Base-by-base conservation (phyloP, 2,888 invertebrate species). In the Cynaeus angustus region DNA sequence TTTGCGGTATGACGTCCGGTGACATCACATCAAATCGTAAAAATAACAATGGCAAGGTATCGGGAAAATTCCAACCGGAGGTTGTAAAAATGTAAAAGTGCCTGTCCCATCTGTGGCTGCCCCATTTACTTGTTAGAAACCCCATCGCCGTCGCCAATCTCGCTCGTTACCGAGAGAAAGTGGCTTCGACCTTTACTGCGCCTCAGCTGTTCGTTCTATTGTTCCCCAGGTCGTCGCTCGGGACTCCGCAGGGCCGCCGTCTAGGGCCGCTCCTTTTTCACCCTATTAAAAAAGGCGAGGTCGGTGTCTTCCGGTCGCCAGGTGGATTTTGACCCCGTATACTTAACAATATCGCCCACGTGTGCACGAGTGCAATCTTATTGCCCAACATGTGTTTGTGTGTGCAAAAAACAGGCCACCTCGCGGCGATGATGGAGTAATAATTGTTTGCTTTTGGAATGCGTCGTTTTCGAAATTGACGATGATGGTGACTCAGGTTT, bases 381-480 rank as follows among this genome's bases (percentile, higher is more conserved):
- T 59, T 59, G 21, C 59, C 59, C 59, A 59, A 59, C 59, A 59
- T 58, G 43, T 58, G 56, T 55, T 41, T 41, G 41, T 50, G 26
- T 28, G 45, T n/a, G 45, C 38, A 58, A 58, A 58, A 59, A 59
- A 59, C 33, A 30, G 59, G 48, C 59, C 59, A 30, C 46, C 45
- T 58, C 14, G 59, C 30, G 46, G 59, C 46, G 14, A 16, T 48
- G 59, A 46, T 59, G 59, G 33, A 13, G 59, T 46, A 59, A 59
- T 59, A 33, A 59, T 58, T 56, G 43, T 58, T 55, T 53, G 53
- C 37, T 53, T 56, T 56, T 56, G 56, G 56, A 56, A 56, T 56
- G 56, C 38, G 38, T 37, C 58, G 41, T 43, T 58, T 58, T 53
- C 53, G 48, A 50, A 53, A 33, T 37, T 13, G 16, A 13, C 43